These are phyloP conservation scores for Ecliptopera silaceata DNA, from an alignment of 2,888 invertebrate genomes.

Conservation along the genomic window DNA sequence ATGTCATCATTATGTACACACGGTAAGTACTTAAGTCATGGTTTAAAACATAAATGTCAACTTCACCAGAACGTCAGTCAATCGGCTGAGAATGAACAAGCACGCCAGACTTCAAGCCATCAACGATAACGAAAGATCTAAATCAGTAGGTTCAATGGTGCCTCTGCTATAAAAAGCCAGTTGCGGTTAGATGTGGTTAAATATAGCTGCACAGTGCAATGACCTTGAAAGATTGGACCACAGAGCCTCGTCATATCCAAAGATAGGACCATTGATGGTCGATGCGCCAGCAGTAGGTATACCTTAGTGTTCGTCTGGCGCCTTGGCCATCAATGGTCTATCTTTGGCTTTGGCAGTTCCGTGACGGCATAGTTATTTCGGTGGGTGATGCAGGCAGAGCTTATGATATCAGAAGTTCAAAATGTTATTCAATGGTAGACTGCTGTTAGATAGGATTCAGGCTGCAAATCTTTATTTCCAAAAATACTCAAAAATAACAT, in stretches of 20 bases:
- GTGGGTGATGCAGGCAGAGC: neutral
- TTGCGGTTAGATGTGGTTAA: constrained; percentile 8
- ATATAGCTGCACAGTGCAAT: constrained; percentile 14
- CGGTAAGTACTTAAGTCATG: too few species aligned
- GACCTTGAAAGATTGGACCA: constrained; percentile 13
- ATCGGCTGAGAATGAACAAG: neutral
- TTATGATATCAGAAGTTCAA: neutral
- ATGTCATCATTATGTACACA: too few species aligned
- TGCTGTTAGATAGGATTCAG: neutral
- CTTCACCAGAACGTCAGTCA: too few species aligned
- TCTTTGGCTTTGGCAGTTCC: neutral
- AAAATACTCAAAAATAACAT: too few species aligned
- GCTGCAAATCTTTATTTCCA: too few species aligned
- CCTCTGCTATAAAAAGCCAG: constrained; percentile 8
- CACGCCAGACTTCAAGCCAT: neutral
- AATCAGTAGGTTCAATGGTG: neutral
- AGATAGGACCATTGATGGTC: neutral
- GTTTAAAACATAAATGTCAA: too few species aligned
- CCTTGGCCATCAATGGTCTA: neutral
- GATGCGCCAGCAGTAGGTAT: neutral
- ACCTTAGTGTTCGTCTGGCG: neutral
- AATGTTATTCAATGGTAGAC: neutral
- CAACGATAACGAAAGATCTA: neutral
- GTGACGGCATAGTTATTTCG: neutral
- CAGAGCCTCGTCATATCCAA: neutral